phyloP scores from a whole-genome alignment of 2,113 vertebrate species.

The Ginglymostoma cirratum region DNA sequence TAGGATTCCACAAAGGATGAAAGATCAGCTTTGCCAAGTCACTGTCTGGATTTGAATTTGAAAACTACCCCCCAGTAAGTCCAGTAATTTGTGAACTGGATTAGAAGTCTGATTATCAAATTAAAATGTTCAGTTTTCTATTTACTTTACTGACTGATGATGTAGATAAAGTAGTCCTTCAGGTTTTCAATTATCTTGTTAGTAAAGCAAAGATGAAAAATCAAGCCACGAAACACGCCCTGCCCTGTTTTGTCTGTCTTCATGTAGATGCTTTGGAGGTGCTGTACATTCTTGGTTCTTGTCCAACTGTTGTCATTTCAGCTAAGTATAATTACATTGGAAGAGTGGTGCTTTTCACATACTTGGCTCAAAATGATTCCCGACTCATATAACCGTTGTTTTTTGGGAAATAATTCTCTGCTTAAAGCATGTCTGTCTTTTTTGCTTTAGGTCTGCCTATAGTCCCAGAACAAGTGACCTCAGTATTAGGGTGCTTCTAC shows the following conservation, averaged over 20 bases:
- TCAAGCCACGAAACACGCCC: neutral
- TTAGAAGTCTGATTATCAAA: neutral
- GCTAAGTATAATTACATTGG: constrained; percentile 11
- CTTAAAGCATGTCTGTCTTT: constrained; percentile 39
- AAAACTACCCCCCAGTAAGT: neutral
- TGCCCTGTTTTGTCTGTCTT: neutral
- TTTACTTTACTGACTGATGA: neutral
- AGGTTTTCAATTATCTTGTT: neutral
- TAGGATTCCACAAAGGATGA: neutral
- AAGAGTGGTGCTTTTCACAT: constrained; percentile 3
- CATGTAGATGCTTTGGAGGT: neutral
- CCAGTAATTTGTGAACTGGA: neutral
- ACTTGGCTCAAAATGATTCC: constrained; percentile 17
- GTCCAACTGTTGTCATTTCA: constrained; percentile 15
- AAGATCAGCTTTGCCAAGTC: neutral
- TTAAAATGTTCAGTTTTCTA: neutral
- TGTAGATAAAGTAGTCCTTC: neutral
- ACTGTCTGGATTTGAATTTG: neutral
- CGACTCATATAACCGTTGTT: neutral
- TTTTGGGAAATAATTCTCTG: constrained; percentile 21
- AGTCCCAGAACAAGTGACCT: constrained; percentile 53
- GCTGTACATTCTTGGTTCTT: constrained; percentile 2
- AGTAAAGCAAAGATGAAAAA: neutral
- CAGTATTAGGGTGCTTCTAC: constrained; percentile 62
- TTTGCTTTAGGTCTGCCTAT: constrained; percentile 58